Evolutionary conservation across 2,797 vertebrate species (phyloP), one percentile per base, ranked within the genome.

Genomic region (Sebastes minor): DNA sequence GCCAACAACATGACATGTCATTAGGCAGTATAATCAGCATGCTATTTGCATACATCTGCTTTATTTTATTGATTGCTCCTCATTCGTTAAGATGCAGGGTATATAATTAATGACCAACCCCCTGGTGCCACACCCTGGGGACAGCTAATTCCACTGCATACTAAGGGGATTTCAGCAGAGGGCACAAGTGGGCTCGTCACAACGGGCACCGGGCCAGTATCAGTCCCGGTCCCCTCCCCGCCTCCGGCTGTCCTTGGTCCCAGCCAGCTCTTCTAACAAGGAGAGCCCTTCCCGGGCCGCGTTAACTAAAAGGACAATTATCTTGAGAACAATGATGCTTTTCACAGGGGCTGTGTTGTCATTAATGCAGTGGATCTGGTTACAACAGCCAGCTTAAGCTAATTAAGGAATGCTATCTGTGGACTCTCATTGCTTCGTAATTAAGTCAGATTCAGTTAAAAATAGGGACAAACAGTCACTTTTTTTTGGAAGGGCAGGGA

Each of bases 261-360:
- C 91, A 93, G 91, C 89, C 94, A 95, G 91, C 93, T 94, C 89
- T 88, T 93, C 93, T 96, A 96, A 96, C 95, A 96, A 96, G 95
- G 92, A 94, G 91, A 93, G 92, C 94, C 92, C 94, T 95, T 95
- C 94, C 94, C 86, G 80, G 84, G 91, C 94, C 80, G 80, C 88
- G 92, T 95, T 96, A 96, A 96, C 95, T 96, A 96, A 96, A 96
- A 96, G 95, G 95, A 96, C 95, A 96, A 96, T 96, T 96, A 96
- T 96, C 96, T 91, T 80, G 94, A 96, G 96, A 96, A 96, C 96
- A 96, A 96, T 96, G 95, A 95, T 93, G 94, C 95, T 96, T 96
- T 96, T 96, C 95, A 96, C 95, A 93, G 91, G 88, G 93, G 86
- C 94, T 93, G 94, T 95, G 95, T 95, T 96, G 95, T 95, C 95